Conservation (phyloP, 2,888 invertebrate genomes). For the Drosophila monieri region DNA sequence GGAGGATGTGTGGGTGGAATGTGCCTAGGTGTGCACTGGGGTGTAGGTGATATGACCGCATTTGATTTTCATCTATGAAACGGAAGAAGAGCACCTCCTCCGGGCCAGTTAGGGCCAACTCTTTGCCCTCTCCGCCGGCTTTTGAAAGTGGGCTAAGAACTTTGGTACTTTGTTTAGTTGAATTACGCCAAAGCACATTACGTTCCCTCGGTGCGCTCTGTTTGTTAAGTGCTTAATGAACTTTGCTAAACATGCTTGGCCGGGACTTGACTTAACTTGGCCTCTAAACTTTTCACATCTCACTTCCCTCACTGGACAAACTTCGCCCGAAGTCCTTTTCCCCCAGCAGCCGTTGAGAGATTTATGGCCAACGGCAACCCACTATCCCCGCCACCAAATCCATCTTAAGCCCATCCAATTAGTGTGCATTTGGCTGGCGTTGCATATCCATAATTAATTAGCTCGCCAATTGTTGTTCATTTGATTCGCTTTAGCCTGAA, state of each 20-base stretch:
- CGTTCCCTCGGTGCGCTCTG: conserved; percentile 26
- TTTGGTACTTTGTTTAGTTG: conserved; percentile 53
- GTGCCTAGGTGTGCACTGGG: conserved; percentile 4
- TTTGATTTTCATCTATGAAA: conserved; percentile 40
- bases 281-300: conserved; percentile 33
- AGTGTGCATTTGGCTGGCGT: conserved; percentile 11
- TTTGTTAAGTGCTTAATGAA: conserved; percentile 46
- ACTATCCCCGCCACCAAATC: neutral
- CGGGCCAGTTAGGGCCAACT: conserved; percentile 3
- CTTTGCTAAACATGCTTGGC: conserved; percentile 38
- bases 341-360: conserved; percentile 9
- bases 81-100: neutral
- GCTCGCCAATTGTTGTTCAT: conserved; percentile 17
- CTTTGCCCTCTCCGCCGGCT: conserved; percentile 3
- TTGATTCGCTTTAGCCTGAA: conserved; percentile 14
- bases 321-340: conserved; percentile 20
- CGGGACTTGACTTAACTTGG: conserved; percentile 36
- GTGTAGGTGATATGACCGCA: conserved; percentile 36
- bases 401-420: conserved; percentile 29
- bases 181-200: conserved; percentile 50
- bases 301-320: conserved; percentile 42
- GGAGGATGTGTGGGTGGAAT: neutral
- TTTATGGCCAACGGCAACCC: conserved; percentile 17
- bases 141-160: conserved; percentile 34
- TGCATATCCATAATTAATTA: conserved; percentile 26